A percentile compares a stretch with the other conserved stretches of the same genome.
phyloP scores from a whole-genome alignment of 2,797 vertebrate species.

The Sebastes oblongus region DNA sequence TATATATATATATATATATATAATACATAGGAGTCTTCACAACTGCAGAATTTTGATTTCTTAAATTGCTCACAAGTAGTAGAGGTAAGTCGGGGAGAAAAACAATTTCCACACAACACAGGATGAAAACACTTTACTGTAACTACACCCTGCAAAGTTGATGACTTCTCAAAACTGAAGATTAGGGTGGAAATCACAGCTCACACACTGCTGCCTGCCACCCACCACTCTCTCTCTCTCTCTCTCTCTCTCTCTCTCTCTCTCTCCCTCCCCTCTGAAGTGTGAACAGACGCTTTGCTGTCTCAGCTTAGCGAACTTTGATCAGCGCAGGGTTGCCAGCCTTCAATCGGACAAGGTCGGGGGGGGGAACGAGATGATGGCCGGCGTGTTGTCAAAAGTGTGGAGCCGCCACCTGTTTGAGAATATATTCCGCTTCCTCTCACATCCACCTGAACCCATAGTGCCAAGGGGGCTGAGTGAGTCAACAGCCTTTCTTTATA shows the following conservation, averaged over 20 bases:
- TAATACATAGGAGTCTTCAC: conserved; percentile 15
- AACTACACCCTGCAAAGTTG: conserved; percentile 58
- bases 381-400: conserved; percentile 50
- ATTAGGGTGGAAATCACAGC: conserved; percentile 54
- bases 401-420: conserved; percentile 65
- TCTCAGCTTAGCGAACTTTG: conserved; percentile 68
- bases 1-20: background rate
- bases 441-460: conserved; percentile 31
- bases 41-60: conserved; percentile 38
- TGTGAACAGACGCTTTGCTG: conserved; percentile 68
- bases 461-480: conserved; percentile 38
- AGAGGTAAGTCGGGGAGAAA: conserved; percentile 34
- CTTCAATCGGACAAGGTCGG: conserved; percentile 72
- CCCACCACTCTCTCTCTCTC: background rate
- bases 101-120: conserved; percentile 55
- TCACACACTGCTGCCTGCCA: conserved; percentile 1
- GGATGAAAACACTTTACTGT: conserved; percentile 57
- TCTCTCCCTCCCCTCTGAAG: conserved; percentile 33
- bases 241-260: background rate
- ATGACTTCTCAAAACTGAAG: conserved; percentile 67
- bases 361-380: conserved; percentile 40
- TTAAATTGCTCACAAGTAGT: conserved; percentile 38
- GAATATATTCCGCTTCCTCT: conserved; percentile 27
- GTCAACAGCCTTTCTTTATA: conserved; percentile 47
- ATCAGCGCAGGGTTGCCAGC: conserved; percentile 60